Evolutionary conservation across 2,888 invertebrate genomes (phyloP), one percentile per base, ranked within the genome.

Genomic region (Drosophila rubida): DNA sequence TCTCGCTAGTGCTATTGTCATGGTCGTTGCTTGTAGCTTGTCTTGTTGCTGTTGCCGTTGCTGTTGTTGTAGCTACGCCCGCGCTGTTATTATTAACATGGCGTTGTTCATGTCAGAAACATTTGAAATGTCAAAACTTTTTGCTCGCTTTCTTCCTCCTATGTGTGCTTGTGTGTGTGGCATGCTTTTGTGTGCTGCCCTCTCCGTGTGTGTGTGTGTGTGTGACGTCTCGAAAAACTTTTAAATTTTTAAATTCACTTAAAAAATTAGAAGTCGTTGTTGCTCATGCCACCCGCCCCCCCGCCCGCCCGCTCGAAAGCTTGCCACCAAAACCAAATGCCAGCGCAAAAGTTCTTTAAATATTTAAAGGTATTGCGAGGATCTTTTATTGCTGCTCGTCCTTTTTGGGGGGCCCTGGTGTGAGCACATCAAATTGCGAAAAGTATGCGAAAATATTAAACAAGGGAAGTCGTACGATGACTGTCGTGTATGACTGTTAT

Each of bases 111-210:
- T 85, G 82, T 87, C 85, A 81, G 66, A 78, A 82, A 87, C 85
- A 87, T 83, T 85, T 87, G 85, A 83, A 85, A 83, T 83, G 82
- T 85, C 82, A 87, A 83, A 83, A 83, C 82, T 83, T 83, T 82
- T 71, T 64, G 49, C 80, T 57, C 55, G 14, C 39, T 53, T 42
- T 30, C 57, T 49, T 48, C 54, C 27, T 13, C 44, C 23, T 25
- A 22, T 16, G 25, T 23, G 39, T 27, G 25, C 16, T 5, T 32
- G 46, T 45, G 41, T 57, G 58, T n/a, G 41, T 50, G 32, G 62
- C 22, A 27, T 51, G 23, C 37, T 23, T 59, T 13, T 19, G 46
- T 39, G 23, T 45, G 23, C 13, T n/a, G 42, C 46, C 54, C 37
- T 57, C 22, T 41, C n/a, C 14, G 46, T 63, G 35, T 48, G 14